These are phyloP conservation scores for Melipona beecheii DNA, from an alignment of 2,888 invertebrate genomes.

Conservation along the genomic window DNA sequence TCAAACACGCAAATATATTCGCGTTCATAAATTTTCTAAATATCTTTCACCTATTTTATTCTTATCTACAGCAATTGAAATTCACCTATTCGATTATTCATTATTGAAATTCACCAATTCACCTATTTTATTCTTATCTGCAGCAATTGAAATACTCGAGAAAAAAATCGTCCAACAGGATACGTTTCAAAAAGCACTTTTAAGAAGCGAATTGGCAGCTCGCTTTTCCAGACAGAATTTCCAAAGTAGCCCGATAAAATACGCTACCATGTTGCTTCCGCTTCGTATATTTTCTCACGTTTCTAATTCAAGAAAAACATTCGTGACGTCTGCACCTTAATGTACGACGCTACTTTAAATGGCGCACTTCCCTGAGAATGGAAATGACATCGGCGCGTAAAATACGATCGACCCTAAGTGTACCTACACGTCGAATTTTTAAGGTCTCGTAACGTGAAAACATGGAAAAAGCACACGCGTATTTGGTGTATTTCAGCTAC, in stretches of 20 bases:
- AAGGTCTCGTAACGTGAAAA: slow-evolving; percentile 40
- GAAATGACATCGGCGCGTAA: slow-evolving; percentile 20
- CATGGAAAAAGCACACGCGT: neutral
- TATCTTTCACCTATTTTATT: neutral
- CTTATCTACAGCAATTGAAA: neutral
- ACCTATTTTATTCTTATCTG: neutral
- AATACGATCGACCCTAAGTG: slow-evolving; percentile 40
- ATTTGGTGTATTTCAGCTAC: slow-evolving; percentile 68
- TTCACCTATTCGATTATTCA: too few species aligned
- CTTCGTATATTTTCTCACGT: neutral
- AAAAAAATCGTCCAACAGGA: neutral
- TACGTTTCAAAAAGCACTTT: neutral
- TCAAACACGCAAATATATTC: too few species aligned
- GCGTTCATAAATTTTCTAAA: neutral
- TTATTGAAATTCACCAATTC: too few species aligned
- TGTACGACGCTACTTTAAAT: slow-evolving; percentile 5
- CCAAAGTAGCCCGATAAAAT: slow-evolving; percentile 12
- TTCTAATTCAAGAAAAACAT: slow-evolving; percentile 15
- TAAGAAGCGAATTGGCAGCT: slow-evolving; percentile 8
- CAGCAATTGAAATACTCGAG: neutral
- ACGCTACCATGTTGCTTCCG: neutral
- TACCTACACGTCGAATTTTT: slow-evolving; percentile 35
- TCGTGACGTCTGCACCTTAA: neutral
- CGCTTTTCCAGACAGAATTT: neutral
- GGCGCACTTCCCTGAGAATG: neutral